Percentiles rank a stretch among this genome's conserved stretches.
These are phyloP conservation scores for Pedicia rivosa DNA, from an alignment of 2,888 invertebrate species.

Conservation along the genomic window DNA sequence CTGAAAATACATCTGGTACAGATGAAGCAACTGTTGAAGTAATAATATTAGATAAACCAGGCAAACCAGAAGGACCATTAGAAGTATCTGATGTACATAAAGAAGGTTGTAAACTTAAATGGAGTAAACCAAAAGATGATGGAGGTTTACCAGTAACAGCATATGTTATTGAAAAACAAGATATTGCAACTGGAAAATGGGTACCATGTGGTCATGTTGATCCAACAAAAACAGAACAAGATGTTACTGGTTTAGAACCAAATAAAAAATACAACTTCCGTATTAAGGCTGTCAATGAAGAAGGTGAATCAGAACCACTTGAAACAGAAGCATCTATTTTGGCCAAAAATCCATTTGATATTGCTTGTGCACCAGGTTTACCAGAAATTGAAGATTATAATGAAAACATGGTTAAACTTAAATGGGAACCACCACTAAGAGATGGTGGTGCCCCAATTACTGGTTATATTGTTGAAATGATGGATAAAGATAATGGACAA, in stretches of 20 bases:
- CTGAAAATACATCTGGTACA: slow-evolving; percentile 83
- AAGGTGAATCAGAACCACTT: slow-evolving; percentile 92
- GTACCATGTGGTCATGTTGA: slow-evolving; percentile 71
- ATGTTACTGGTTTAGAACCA: slow-evolving; percentile 73
- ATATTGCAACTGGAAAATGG: slow-evolving; percentile 74
- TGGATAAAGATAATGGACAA: slow-evolving; percentile 71
- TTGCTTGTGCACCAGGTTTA: slow-evolving; percentile 74
- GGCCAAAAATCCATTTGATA: slow-evolving; percentile 95
- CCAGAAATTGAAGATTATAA: slow-evolving; percentile 85
- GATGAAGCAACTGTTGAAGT: slow-evolving; percentile 93
- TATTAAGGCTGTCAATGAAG: slow-evolving; percentile 91
- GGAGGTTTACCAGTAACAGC: slow-evolving; percentile 84
- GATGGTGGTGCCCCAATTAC: slow-evolving; percentile 91
- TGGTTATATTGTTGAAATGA: slow-evolving; percentile 81
- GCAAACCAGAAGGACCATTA: slow-evolving; percentile 61
- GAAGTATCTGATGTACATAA: slow-evolving; percentile 83
- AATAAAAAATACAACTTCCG: slow-evolving; percentile 96
- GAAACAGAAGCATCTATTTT: slow-evolving; percentile 75
- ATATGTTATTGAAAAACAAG: slow-evolving; percentile 91
- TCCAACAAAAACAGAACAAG: slow-evolving; percentile 65
- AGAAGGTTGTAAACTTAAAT: slow-evolving; percentile 83
- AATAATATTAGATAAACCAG: slow-evolving; percentile 51
- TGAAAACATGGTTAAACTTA: slow-evolving; percentile 76
- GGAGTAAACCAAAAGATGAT: slow-evolving; percentile 93
- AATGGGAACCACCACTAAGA: slow-evolving; percentile 79